Evolutionary conservation across 2,113 vertebrate species (phyloP).

Genomic region (Struthio camelus): DNA sequence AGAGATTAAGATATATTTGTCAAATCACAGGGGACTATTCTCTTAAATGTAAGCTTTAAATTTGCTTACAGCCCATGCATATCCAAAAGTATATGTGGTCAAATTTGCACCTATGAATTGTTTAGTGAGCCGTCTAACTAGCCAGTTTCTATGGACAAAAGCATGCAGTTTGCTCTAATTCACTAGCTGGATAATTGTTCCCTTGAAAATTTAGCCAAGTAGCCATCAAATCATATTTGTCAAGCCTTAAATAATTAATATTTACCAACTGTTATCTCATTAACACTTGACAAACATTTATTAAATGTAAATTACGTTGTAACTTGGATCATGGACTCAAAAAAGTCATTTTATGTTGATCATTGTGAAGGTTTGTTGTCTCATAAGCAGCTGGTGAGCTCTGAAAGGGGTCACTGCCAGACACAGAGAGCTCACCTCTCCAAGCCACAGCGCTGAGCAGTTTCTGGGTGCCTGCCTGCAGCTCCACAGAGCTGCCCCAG

Average conservation of each 20-base stretch:
- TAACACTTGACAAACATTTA: conserved; percentile 44
- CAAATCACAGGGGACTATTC: background rate
- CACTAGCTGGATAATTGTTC: background rate
- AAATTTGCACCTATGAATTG: background rate
- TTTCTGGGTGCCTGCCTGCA: background rate
- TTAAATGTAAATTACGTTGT: conserved; percentile 24
- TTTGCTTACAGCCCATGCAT: background rate
- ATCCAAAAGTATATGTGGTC: background rate
- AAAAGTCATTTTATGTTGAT: background rate
- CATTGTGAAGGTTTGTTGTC: background rate
- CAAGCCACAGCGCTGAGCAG: background rate
- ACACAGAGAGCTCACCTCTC: background rate
- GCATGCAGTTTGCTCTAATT: background rate
- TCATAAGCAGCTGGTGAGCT: background rate
- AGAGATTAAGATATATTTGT: background rate
- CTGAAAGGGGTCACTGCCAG: background rate
- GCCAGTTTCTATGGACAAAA: background rate
- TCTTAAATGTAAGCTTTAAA: background rate
- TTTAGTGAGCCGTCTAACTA: background rate
- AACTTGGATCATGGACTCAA: background rate
- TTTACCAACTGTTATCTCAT: conserved; percentile 31
- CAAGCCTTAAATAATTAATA: conserved; percentile 49
- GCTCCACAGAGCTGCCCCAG: background rate
- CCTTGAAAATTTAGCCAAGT: conserved; percentile 25
- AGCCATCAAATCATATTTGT: conserved; percentile 34